Conservation (phyloP, 2,888 invertebrate species). For the Perizoma affinitatum region DNA sequence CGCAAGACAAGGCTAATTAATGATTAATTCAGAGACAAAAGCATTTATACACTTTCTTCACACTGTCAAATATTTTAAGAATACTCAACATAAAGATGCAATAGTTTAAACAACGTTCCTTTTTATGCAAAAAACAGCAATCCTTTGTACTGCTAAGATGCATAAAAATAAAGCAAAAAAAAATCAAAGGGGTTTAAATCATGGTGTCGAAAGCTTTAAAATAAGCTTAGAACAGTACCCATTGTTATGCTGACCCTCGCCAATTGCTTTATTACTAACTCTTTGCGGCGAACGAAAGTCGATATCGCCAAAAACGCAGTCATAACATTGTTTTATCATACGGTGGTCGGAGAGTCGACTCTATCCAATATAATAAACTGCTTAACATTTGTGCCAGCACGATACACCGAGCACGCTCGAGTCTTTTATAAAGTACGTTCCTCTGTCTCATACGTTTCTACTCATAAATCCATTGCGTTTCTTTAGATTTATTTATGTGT, state of each 20-base stretch:
- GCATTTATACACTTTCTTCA: too few species aligned
- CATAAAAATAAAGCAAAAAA: constrained; percentile 77
- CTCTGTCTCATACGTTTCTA: constrained; percentile 34
- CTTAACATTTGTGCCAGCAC: constrained; percentile 31
- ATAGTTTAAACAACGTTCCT: constrained; percentile 77
- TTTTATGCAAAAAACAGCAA: constrained; percentile 65
- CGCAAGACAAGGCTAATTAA: too few species aligned
- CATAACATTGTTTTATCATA: constrained; percentile 77
- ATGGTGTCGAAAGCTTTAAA: constrained; percentile 82
- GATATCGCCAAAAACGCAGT: constrained; percentile 78
- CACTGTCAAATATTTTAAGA: too few species aligned
- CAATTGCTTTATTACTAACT: constrained; percentile 82
- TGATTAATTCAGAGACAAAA: too few species aligned
- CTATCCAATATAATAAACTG: constrained; percentile 41
- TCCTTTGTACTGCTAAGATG: constrained; percentile 75
- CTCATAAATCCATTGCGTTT: constrained; percentile 48
- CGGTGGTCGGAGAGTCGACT: constrained; percentile 39
- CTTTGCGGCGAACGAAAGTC: constrained; percentile 68
- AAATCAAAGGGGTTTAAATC: constrained; percentile 83
- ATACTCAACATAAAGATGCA: constrained; percentile 67
- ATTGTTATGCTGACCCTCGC: constrained; percentile 80
- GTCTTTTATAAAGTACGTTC: constrained; percentile 33
- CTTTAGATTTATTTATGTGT: constrained; percentile 36
- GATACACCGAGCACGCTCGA: constrained; percentile 37
- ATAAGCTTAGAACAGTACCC: constrained; percentile 77